Evolutionary conservation across 1,140 invertebrate species (phyloP), one percentile per base, ranked within the genome.

Genomic region (Bradynema listronoti): DNA sequence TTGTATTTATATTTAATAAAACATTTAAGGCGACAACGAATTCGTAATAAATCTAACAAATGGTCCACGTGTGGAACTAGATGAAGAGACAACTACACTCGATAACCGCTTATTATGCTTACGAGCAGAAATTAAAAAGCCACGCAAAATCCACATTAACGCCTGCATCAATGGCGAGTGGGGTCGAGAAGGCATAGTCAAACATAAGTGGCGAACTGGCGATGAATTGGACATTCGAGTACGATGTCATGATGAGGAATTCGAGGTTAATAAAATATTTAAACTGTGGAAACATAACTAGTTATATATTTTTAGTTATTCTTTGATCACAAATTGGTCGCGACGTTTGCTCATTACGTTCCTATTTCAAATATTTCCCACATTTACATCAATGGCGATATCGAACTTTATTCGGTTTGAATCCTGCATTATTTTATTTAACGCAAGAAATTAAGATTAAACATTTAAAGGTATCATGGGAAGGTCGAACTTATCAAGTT

Each of bases 101-200:
- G 73, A 78, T 39, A 60, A 78, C 43, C 66, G 74, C 4, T 69
- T 77, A 32, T 56, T 77, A 29, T 72, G 65, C 45, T 50, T 77
- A 11, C 49, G 73, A 25, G 65, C 76, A 9, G 65, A 78, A 30
- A 51, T 78, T 22, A 27, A 58, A 22, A 70, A 68, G 53, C n/a
- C 33, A 16, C 53, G 53, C 24, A 75, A 77, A 29, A 61, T 78
- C 6, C 68, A 56, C 41, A 51, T 77, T 30, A 77, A 77, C 56
- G 75, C 74, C 4, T 77, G 76, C 46, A 73, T 77, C 45, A 63
- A 78, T 54, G 71, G 65, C 7, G 76, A 77, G 50, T 77, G 75
- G 75, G 74, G 76, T 39, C 65, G 69, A 50, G 72, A 75, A 61
- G 75, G 62, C 7, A 46, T 56, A 5, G 61, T 78, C 4, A 75